These are phyloP conservation scores for Lumbricus terrestris DNA, from an alignment of 2,888 invertebrate genomes.

Conservation along the genomic window DNA sequence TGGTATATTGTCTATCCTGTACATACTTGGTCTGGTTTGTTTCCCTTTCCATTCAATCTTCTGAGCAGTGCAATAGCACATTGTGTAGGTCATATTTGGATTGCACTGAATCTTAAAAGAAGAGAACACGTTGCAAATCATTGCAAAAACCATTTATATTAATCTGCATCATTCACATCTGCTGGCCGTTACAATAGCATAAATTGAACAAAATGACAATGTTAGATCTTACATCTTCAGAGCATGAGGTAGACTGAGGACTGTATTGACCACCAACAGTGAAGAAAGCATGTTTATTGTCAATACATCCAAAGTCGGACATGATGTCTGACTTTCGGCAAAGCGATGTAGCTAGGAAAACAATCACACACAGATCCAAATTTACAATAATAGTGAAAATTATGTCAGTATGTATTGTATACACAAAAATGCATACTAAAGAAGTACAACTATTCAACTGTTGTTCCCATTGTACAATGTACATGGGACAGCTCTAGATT, in stretches of 20 bases:
- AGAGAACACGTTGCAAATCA: background rate
- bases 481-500: too few relatives aligned
- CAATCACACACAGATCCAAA: background rate
- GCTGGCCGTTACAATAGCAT: background rate
- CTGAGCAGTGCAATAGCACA: too few relatives aligned
- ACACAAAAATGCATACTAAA: background rate
- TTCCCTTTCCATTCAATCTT: too few relatives aligned
- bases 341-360: background rate
- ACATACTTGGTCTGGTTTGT: too few relatives aligned
- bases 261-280: slow-evolving; percentile 23
- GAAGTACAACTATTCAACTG: background rate
- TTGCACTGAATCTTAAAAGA: background rate
- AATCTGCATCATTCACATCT: background rate
- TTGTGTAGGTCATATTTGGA: too few relatives aligned
- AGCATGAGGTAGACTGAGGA: slow-evolving; percentile 29
- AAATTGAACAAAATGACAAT: background rate
- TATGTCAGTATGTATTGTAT: background rate
- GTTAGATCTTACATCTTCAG: slow-evolving; percentile 26
- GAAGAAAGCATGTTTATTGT: slow-evolving; percentile 20
- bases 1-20: too few relatives aligned
- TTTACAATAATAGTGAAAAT: background rate
- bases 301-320: slow-evolving; percentile 3
- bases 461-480: background rate
- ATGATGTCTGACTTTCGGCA: background rate
- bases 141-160: background rate